These are phyloP conservation scores for Danio choprae DNA, from an alignment of 2,797 vertebrate genomes.

Conservation along the genomic window DNA sequence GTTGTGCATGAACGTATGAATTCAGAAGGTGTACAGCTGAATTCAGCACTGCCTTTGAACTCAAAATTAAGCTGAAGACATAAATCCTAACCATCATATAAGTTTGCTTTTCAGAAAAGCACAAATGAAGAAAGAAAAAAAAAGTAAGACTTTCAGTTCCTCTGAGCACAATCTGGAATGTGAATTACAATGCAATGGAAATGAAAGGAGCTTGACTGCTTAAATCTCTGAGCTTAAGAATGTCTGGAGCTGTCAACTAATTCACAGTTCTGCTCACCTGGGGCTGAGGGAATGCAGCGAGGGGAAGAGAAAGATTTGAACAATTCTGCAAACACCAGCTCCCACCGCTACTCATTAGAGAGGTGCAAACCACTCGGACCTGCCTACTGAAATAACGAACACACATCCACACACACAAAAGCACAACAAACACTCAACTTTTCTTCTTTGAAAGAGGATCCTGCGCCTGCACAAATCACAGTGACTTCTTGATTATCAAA, in stretches of 20 bases:
- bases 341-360: constrained; percentile 69
- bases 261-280: constrained; percentile 1
- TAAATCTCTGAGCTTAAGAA: background rate
- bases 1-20: background rate
- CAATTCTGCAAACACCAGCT: constrained; percentile 55
- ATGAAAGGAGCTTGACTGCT: background rate
- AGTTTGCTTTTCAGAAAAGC: background rate
- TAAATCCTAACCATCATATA: background rate
- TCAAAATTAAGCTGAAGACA: background rate
- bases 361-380: constrained; percentile 71
- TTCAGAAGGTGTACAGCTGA: background rate
- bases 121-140: background rate
- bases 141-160: background rate
- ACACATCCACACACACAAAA: constrained; percentile 55
- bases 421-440: constrained; percentile 43
- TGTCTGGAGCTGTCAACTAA: background rate
- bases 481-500: background rate
- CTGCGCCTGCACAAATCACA: background rate
- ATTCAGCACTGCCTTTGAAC: background rate
- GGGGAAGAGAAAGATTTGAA: constrained; percentile 55
- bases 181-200: background rate
- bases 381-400: constrained; percentile 52
- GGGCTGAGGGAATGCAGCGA: constrained; percentile 44
- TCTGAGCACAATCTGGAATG: background rate
- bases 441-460: background rate